Evolutionary conservation across 2,888 invertebrate genomes (phyloP).

Genomic region (Rhogogaster chlorosoma): DNA sequence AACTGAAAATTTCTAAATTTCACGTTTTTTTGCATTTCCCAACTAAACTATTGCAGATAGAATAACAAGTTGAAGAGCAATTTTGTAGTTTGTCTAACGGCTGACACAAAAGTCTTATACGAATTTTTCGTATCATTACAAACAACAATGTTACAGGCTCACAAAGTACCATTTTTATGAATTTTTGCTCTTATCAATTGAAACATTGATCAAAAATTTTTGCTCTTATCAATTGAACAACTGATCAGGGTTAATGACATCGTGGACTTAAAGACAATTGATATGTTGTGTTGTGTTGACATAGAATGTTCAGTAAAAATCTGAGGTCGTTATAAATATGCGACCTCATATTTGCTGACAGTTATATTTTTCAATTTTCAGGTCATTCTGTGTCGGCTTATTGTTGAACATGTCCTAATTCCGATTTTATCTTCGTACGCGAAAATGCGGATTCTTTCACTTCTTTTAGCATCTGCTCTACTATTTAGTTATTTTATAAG

Average conservation of each 20-base stretch:
- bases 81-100: too few relatives aligned
- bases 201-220: too few relatives aligned
- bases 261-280: neutral
- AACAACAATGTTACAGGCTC: too few relatives aligned
- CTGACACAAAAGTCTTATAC: too few relatives aligned
- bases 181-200: too few relatives aligned
- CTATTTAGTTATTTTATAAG: neutral
- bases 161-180: too few relatives aligned
- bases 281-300: neutral
- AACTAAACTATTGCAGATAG: too few relatives aligned
- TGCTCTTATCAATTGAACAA: too few relatives aligned
- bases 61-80: too few relatives aligned
- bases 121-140: too few relatives aligned
- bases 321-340: neutral
- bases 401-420: neutral
- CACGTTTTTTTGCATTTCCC: too few relatives aligned
- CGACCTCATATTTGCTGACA: neutral
- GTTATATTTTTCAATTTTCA: neutral
- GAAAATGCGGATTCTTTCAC: neutral
- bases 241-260: neutral
- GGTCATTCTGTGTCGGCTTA: neutral
- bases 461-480: neutral
- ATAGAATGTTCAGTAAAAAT: neutral
- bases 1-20: too few relatives aligned
- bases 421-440: neutral